Evolutionary conservation across 2,888 invertebrate species (phyloP), one percentile per base, ranked within the genome.

Genomic region (Aspidapion aeneum): DNA sequence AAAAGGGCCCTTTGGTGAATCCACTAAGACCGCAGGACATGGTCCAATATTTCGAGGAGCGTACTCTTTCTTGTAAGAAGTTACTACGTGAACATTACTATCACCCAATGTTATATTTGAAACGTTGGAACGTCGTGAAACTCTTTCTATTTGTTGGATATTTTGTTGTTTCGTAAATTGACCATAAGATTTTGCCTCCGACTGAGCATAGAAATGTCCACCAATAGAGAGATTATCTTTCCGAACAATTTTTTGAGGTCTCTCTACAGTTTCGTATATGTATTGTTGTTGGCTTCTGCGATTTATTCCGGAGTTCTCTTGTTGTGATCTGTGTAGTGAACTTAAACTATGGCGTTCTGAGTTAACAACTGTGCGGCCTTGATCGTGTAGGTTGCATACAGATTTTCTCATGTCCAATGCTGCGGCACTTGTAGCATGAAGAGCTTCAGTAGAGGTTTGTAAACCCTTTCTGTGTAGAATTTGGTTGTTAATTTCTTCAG

Each of bases 351-450:
- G 88, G 64, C 93, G 84, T 67, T 93, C 91, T 9, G 84, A 85
- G 69, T 87, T 87, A 64, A 87, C 86, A 0, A 86, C 88, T 66
- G 84, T 87, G 71, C 88, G 86, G 9, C 88, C 88, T 70, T 87
- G 88, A 66, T 91, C 91, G 62, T 90, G 88, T 1, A 93, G 82
- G 75, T 93, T 93, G 20, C 87, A 87, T 64, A 93, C 90, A 63
- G 92, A 93, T 77, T 91, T 91, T 58, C 90, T 84, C 78, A 91
- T 91, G 67, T 90, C 89, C 20, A 91, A 88, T 18, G 91, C 92
- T 0, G 90, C 86, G 0, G 89, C 86, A 71, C 87, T 87, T 9
- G 87, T 89, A 0, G 88, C 86, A 74, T 91, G 90, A 2, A 89
- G 81, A 1, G 89, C 88, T 79, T 90, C 90, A n/a, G 86, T 87